A percentile compares a stretch with the other conserved stretches of the same genome.
Conservation (phyloP, 2,888 invertebrate genomes). For the Platycheirus albimanus region DNA sequence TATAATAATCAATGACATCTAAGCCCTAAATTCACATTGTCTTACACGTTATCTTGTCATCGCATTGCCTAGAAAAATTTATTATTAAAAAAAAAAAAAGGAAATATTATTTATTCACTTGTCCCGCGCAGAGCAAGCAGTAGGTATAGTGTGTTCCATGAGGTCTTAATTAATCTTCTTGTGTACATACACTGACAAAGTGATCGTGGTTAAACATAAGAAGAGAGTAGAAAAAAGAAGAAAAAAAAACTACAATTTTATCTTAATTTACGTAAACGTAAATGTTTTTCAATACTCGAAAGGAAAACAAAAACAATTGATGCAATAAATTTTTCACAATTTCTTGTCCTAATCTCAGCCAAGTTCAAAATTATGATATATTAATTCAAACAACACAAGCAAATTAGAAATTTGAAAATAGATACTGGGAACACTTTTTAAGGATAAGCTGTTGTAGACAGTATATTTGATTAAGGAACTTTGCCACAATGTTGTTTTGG, state of each 20-base stretch:
- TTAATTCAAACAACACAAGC: too few relatives aligned
- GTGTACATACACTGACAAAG: constrained; percentile 27
- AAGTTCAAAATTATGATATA: too few relatives aligned
- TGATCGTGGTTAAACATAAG: constrained; percentile 48
- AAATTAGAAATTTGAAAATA: too few relatives aligned
- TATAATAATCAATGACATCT: constrained; percentile 71
- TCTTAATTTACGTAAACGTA: constrained; percentile 45
- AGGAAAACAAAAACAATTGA: constrained; percentile 12
- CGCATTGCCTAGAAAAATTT: constrained; percentile 31
- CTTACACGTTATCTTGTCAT: constrained; percentile 42
- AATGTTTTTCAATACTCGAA: constrained; percentile 15
- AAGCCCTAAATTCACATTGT: constrained; percentile 42
- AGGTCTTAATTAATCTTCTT: constrained; percentile 51
- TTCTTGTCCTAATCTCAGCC: too few relatives aligned
- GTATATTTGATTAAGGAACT: too few relatives aligned
- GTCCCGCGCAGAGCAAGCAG: background rate
- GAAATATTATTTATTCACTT: constrained; percentile 19
- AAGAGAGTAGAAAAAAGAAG: constrained; percentile 24
- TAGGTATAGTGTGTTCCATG: constrained; percentile 27
- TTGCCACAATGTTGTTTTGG: too few relatives aligned
- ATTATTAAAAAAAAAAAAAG: too few relatives aligned
- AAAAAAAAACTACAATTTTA: constrained; percentile 33
- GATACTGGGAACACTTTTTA: too few relatives aligned
- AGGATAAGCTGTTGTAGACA: too few relatives aligned
- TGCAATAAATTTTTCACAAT: too few relatives aligned